Conservation (phyloP, 2,888 invertebrate species). For the Vanessa cardui region DNA sequence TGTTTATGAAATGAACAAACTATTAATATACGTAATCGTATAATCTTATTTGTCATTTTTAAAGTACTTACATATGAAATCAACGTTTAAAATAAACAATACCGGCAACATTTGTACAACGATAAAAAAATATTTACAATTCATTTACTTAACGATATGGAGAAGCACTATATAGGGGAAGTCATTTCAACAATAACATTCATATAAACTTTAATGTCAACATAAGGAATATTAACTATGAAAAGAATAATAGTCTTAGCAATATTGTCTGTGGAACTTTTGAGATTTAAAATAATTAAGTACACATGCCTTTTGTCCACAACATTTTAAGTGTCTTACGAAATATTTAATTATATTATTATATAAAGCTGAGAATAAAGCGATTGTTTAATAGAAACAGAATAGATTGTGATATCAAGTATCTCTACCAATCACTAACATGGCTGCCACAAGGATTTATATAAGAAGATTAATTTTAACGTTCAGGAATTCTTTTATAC, state of each 20-base stretch:
- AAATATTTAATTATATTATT: background rate
- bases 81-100: slow-evolving; percentile 1
- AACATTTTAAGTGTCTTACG: background rate
- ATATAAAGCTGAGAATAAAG: slow-evolving; percentile 3
- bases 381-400: background rate
- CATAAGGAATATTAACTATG: background rate
- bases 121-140: slow-evolving; percentile 14
- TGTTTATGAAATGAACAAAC: no score
- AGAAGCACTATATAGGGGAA: background rate
- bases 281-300: background rate
- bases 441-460: background rate
- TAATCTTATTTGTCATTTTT: background rate
- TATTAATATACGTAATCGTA: no score
- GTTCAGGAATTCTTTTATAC: background rate
- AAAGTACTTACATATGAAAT: slow-evolving; percentile 2
- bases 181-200: background rate
- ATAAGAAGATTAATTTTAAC: background rate
- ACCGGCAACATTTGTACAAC: background rate
- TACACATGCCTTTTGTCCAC: background rate
- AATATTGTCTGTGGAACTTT: background rate
- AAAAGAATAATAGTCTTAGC: background rate
- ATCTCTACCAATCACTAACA: background rate
- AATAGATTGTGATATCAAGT: background rate
- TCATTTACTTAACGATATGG: slow-evolving; percentile 2
- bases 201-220: background rate